Evolutionary conservation across 2,113 vertebrate species (phyloP).

Genomic region (Octodon degus): DNA sequence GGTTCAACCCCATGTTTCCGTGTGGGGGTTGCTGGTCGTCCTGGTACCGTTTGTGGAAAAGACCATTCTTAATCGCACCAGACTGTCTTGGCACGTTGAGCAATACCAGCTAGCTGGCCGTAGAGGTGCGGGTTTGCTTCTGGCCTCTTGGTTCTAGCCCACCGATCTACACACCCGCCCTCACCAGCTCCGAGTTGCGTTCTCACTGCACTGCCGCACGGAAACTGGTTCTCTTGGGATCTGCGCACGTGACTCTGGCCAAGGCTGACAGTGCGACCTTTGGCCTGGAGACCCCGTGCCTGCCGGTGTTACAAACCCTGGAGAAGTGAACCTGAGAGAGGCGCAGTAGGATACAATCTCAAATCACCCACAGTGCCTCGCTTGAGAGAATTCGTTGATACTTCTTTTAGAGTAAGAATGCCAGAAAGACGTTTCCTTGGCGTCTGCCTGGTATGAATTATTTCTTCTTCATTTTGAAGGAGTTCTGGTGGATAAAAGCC

Average conservation of each 20-base stretch:
- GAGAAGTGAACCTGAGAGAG: neutral
- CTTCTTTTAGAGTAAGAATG: neutral
- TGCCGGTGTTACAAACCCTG: neutral
- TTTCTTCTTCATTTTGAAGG: neutral
- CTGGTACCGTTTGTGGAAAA: neutral
- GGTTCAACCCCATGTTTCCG: neutral
- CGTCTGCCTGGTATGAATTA: neutral
- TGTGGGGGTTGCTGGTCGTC: neutral
- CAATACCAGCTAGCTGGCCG: neutral
- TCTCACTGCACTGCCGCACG: neutral
- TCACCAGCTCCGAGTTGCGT: neutral
- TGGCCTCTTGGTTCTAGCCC: neutral
- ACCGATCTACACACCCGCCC: neutral
- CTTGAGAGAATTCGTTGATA: neutral
- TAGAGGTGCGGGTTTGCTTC: neutral
- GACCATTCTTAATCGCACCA: neutral
- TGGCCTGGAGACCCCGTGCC: neutral
- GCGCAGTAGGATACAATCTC: neutral
- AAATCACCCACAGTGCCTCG: neutral
- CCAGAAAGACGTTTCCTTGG: neutral
- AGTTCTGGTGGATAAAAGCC: neutral
- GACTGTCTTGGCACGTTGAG: neutral
- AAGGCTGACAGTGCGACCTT: too few species aligned
- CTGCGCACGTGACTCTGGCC: neutral
- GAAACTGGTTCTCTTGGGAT: neutral